Base-by-base conservation (phyloP, 2,888 invertebrate species). In the Lasius fuliginosus region DNA sequence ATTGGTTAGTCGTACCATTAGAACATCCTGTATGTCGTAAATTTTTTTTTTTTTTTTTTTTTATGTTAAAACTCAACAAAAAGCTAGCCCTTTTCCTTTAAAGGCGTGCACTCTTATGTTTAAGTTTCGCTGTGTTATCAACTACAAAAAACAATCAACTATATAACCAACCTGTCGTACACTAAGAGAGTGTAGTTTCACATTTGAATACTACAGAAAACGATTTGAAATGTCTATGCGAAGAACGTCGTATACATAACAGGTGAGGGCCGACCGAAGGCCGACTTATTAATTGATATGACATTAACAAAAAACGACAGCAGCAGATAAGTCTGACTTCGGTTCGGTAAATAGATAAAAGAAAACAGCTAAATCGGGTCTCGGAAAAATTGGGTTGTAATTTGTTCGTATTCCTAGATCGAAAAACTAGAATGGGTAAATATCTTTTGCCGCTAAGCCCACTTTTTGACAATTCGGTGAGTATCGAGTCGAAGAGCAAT, bases 71-170 rank as follows among this genome's bases (percentile, higher is more conserved):
- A 30, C 46, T 73, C 49, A 77, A 62, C 36, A 73, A 82, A 83
- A 74, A 33, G 53, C n/a, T 69, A 49, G 36, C 65, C 81, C 82
- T 77, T 85, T 88, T 73, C 71, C 73, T 74, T 88, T 85, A 89
- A 91, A 89, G 87, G 85, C 87, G 92, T 93, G 93, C 93, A 93
- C 93, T 93, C 93, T 93, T 91, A 92, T 90, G 92, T 92, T 92
- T 84, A 92, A 91, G 90, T 92, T 91, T 90, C 92, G 89, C 92
- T 88, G 87, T 88, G 85, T 89, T 89, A 89, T 89, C 87, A 91
- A 87, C 89, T 90, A 91, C 87, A 91, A 92, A 92, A 53, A 91
- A 60, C 85, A 86, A 90, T 92, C 89, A 92, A 87, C 89, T 90
- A 91, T 85, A 86, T 88, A 91, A 92, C 86, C 88, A 88, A 89